Percentiles rank a stretch among this genome's conserved stretches.
Conservation (phyloP, 64 coral and sea anemone species). For the Pocillopora verrucosa region DNA sequence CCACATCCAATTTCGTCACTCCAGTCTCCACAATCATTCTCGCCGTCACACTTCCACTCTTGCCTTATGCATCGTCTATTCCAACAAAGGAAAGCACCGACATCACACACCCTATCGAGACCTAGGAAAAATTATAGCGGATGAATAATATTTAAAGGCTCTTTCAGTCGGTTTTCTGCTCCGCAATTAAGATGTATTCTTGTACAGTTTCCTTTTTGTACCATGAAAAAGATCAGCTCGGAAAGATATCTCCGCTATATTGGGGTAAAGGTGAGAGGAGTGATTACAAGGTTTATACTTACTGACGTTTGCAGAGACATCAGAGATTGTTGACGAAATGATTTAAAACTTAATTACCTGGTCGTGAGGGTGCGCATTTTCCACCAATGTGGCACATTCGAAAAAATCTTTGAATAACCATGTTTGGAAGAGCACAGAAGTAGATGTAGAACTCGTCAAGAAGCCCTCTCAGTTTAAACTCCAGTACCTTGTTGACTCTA, state of each 20-base stretch:
- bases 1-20: constrained; percentile 9
- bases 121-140: neutral
- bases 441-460: constrained; percentile 44
- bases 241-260: too few relatives aligned
- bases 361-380: neutral
- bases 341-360: neutral
- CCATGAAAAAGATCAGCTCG: too few relatives aligned
- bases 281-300: too few relatives aligned
- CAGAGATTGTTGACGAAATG: neutral
- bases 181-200: too few relatives aligned
- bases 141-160: too few relatives aligned
- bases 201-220: too few relatives aligned
- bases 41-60: neutral
- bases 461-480: neutral
- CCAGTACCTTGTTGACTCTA: neutral
- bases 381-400: neutral
- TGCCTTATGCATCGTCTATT: neutral
- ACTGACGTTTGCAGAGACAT: neutral
- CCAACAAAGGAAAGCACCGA: neutral
- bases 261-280: too few relatives aligned
- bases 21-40: constrained; percentile 14
- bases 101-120: neutral
- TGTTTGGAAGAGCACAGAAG: constrained; percentile 14
- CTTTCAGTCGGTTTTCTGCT: too few relatives aligned
- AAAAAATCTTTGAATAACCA: constrained; percentile 1